A percentile compares a stretch with the other conserved stretches of the same genome.
These are phyloP conservation scores for Proisotoma minuta DNA, from an alignment of 2,888 invertebrate species.

Conservation along the genomic window DNA sequence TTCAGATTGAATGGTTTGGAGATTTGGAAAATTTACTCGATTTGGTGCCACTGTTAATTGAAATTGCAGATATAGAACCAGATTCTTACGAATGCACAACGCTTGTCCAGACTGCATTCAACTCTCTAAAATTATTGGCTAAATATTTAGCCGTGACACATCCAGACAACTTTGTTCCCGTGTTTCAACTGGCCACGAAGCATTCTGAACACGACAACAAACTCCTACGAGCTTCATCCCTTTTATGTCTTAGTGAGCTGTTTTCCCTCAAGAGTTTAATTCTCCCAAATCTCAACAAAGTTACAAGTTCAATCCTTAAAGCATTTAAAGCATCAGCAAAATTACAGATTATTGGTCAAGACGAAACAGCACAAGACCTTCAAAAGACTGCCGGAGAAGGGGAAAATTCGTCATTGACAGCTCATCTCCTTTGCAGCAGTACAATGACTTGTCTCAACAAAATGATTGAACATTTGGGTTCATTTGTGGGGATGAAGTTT, in stretches of 20 bases:
- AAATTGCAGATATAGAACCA: slow-evolving; percentile 51
- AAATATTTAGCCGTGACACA: slow-evolving; percentile 64
- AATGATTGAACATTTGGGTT: slow-evolving; percentile 43
- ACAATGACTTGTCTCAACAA: slow-evolving; percentile 44
- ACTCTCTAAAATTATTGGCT: slow-evolving; percentile 76
- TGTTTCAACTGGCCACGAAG: slow-evolving; percentile 45
- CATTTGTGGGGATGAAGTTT: slow-evolving; percentile 44
- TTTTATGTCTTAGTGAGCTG: slow-evolving; percentile 51
- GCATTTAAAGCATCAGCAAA: slow-evolving; percentile 36
- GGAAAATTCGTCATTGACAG: slow-evolving; percentile 27
- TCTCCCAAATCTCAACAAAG: slow-evolving; percentile 35
- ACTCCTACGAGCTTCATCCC: slow-evolving; percentile 46
- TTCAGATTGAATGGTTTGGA: slow-evolving; percentile 46
- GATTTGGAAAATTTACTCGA: slow-evolving; percentile 48
- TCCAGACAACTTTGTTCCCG: slow-evolving; percentile 65
- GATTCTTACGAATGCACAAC: slow-evolving; percentile 60
- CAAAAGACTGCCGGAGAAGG: slow-evolving; percentile 6
- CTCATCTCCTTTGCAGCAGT: slow-evolving; percentile 41
- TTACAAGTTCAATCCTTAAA: slow-evolving; percentile 37
- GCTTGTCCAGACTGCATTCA: slow-evolving; percentile 75
- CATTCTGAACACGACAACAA: slow-evolving; percentile 31
- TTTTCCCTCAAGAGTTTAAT: slow-evolving; percentile 47
- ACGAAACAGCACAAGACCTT: neutral
- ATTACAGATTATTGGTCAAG: neutral
- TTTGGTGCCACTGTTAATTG: slow-evolving; percentile 60